Evolutionary conservation across 2,888 invertebrate species (phyloP), one percentile per base, ranked within the genome.

Genomic region (Cephus nigrinus): DNA sequence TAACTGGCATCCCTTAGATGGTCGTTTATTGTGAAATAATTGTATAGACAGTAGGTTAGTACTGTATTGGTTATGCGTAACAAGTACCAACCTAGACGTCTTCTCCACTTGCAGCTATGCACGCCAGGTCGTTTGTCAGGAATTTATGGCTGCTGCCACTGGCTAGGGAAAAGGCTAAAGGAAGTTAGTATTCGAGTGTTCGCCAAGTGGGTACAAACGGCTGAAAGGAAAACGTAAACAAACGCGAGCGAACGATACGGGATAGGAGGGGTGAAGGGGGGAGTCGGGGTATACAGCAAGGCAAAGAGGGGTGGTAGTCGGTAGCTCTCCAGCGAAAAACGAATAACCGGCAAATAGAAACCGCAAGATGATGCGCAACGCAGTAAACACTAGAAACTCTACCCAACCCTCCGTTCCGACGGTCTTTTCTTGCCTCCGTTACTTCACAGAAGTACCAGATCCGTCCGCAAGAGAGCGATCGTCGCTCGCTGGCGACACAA

Each of bases 221-320:
- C 80, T 83, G 86, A 87, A 85, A 86, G 84, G 83, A 85, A 87
- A 87, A 86, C 86, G 87, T 85, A 87, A 87, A 88, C 88, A 88
- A 88, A 88, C 88, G 55, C 55, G 15, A 15, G 55, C 9, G 55
- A 55, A 23, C 23, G 55, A 55, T 55, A 23, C 23, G 23, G 55
- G 55, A 40, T 15, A 40, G 40, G 15, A 55, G 2, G 9, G 23
- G 23, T 9, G 5, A 23, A 9, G 2, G 23, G 23, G 55, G 23
- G 23, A 2, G 55, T 2, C 2, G 55, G 55, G 23, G 23, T 23
- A 9, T 55, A 23, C 23, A 23, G 55, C 9, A 23, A 55, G 23
- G 55, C 15, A 55, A 55, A 55, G 55, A 55, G 55, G 55, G 55
- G 55, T 40, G 55, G 55, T 40, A 88, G 35, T 35, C 35, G 87